Evolutionary conservation across 2,797 vertebrate species (phyloP), one percentile per base, ranked within the genome.

Genomic region (Florisuga fusca): DNA sequence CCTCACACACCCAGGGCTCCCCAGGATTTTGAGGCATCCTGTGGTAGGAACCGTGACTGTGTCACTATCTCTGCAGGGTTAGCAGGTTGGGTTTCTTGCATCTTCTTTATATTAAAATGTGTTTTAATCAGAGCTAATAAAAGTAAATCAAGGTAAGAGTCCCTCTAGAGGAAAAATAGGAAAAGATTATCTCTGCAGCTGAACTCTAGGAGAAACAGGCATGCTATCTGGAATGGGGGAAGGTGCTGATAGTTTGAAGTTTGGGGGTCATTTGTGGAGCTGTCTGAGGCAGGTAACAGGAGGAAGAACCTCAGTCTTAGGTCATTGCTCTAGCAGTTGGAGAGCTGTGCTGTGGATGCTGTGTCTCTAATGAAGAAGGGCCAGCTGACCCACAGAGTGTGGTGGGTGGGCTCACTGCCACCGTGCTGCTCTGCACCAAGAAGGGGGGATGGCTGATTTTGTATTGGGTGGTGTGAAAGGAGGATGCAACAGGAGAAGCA

Each of bases 101-200:
- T 68, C 76, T 94, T 95, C 94, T 95, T 93, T 90, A 83, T 78
- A 46, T 82, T 93, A 63, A 93, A 87, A 90, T 43, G 69, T 88
- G n/a, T 85, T 88, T 92, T 89, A 95, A 96, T 96, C 73, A 85
- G 68, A 97, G 62, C 33, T 94, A 92, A 95, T 96, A 89, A 90
- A 94, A 91, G 66, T 34, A 93, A 97, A 90, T 93, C 93, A 96
- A 94, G 93, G 92, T 96, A 96, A 93, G 90, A 31, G 72, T 97
- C 71, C 90, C 95, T 90, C 92, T 95, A 96, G 97, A 97, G 97
- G 95, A 98, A 97, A 97, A 57, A 38, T 72, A 21, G 38, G 84
- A 95, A 84, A 95, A 94, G 78, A 87, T 95, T 89, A 78, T 95
- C 73, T 91, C 45, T 74, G 41, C 67, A 94, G 46, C 34, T 84